phyloP scores from a whole-genome alignment of 1,140 invertebrate genomes.

The Drosophila orena region DNA sequence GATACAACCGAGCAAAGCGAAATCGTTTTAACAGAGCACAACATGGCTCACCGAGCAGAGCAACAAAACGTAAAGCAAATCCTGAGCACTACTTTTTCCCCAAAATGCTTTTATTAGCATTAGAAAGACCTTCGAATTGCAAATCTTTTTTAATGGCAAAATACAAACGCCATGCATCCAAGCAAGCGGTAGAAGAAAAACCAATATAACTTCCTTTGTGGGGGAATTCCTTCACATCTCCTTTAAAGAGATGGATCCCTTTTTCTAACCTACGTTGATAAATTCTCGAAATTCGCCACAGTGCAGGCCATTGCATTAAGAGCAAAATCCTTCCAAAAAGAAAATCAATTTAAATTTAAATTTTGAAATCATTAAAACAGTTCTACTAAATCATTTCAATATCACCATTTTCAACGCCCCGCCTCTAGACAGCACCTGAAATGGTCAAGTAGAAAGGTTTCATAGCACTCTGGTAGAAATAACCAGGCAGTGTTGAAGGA shows the following conservation, averaged over 20 bases:
- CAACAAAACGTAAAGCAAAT: too few species aligned
- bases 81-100: too few species aligned
- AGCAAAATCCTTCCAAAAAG: not conserved
- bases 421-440: not conserved
- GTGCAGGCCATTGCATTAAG: conserved; percentile 1
- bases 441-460: too few species aligned
- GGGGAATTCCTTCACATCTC: not conserved
- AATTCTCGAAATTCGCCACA: not conserved
- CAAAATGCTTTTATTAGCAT: too few species aligned
- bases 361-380: too few species aligned
- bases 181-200: not conserved
- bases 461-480: not conserved
- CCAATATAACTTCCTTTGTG: not conserved
- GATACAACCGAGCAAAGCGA: not conserved
- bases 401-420: too few species aligned
- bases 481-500: not conserved
- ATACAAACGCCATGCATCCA: conserved; percentile 6
- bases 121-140: not conserved
- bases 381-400: too few species aligned
- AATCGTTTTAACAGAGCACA: not conserved
- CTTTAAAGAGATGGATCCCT: too few species aligned
- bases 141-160: conserved; percentile 6
- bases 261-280: too few species aligned
- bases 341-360: too few species aligned
- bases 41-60: not conserved